Evolutionary conservation across 2,888 invertebrate genomes (phyloP), one percentile per base, ranked within the genome.

Genomic region (Chaetogeoica ovagalla): DNA sequence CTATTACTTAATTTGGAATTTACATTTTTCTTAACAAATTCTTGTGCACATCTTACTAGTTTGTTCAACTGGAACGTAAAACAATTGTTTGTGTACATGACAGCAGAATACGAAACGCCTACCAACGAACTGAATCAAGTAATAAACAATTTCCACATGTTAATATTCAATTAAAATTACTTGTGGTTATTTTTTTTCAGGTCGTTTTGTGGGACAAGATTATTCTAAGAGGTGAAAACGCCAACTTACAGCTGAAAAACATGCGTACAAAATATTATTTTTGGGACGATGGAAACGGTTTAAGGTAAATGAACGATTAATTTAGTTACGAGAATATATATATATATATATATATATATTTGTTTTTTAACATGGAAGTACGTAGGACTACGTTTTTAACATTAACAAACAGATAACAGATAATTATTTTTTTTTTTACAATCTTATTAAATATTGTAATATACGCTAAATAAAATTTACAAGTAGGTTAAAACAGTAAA

Each of bases 31-130:
- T 84, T 84, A 84, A 84, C 82, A 15, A n/a, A 59, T 82, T 37
- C 19, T n/a, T 39, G 17, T 82, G 83, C 83, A 88, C 88, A 91
- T 89, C 89, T 98, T 76, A 92, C 94, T 43, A 91, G 92, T 84
- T 88, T 98, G 39, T 99, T 99, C 88, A 98, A 99, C 87, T 99
- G 99, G 99, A 99, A 99, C 88, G 98, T 98, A 0, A 99, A 99
- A 86, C 96, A 98, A 86, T 88, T 99, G 83, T 99, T 98, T 87
- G 88, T 99, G 48, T 99, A 97, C 86, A 89, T 99, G 57, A 97
- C 97, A 62, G 99, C 98, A 2, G 98, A 99, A 87, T 99, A 99
- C 87, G 89, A 91, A 84, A 96, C 98, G 19, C 88, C 90, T 30
- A 92, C 91, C 83, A 98, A 98, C 89, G 91, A 91, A 86, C 88